These are phyloP conservation scores for Piaya cayana DNA, from an alignment of 2,113 vertebrate species.

Conservation along the genomic window DNA sequence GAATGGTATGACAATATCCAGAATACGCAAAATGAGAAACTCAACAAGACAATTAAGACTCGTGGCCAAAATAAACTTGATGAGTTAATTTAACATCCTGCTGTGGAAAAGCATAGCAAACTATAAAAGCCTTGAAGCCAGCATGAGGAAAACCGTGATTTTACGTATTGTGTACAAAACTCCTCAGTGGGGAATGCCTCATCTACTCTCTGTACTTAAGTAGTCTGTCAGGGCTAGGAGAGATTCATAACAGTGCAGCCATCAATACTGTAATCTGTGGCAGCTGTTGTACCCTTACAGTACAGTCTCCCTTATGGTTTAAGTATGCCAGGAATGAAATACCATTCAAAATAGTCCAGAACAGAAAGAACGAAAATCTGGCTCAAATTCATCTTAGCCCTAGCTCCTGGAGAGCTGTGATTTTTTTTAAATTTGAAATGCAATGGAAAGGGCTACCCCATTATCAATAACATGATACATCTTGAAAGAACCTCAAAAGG, in stretches of 20 bases:
- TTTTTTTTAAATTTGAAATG: not conserved
- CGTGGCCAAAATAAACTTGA: not conserved
- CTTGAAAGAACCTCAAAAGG: not conserved
- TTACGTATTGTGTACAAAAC: not conserved
- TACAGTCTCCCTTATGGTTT: not conserved
- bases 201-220: not conserved
- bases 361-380: not conserved
- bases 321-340: not conserved
- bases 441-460: not conserved
- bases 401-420: not conserved
- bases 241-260: not conserved
- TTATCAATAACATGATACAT: not conserved
- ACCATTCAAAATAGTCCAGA: not conserved
- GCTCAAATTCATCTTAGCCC: not conserved
- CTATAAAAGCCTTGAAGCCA: not conserved
- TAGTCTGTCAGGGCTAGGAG: not conserved
- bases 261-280: not conserved
- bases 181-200: not conserved
- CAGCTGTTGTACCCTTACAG: not conserved
- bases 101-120: not conserved
- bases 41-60: slow-evolving; percentile 3
- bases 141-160: not conserved
- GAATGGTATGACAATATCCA: not conserved
- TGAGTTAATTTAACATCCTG: not conserved
- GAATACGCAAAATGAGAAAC: not conserved